Evolutionary conservation across 2,888 invertebrate species (phyloP).

Genomic region (Pandemis cinnamomeana): DNA sequence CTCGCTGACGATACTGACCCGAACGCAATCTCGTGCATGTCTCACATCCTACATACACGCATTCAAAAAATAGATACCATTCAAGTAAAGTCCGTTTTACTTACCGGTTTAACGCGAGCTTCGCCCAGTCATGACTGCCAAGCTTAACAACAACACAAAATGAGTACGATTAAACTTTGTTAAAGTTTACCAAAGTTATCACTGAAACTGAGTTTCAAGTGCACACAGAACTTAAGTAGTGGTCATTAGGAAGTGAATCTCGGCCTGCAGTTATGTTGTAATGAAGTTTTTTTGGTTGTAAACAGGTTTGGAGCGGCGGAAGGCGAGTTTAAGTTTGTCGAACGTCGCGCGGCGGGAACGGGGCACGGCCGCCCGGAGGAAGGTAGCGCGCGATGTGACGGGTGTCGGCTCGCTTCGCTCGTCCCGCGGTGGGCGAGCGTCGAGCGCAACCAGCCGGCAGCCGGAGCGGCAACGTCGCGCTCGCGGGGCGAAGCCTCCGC

Average conservation of each 20-base stretch:
- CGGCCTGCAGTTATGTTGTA: conserved; percentile 55
- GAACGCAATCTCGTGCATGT: conserved; percentile 16
- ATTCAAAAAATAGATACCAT: conserved; percentile 53
- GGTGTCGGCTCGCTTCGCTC: conserved; percentile 42
- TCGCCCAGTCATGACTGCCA: conserved; percentile 71
- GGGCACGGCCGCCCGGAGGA: conserved; percentile 63
- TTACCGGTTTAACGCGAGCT: conserved; percentile 80
- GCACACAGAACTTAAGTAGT: conserved; percentile 50
- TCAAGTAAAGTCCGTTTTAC: conserved; percentile 74
- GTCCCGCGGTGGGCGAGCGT: conserved; percentile 49
- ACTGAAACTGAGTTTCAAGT: conserved; percentile 54
- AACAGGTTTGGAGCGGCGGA: conserved; percentile 64
- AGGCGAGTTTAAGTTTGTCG: conserved; percentile 46
- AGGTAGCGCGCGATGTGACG: conserved; percentile 70
- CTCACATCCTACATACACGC: conserved; percentile 29
- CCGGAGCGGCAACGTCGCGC: conserved; percentile 69
- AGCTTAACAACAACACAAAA: conserved; percentile 64
- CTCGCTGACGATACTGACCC: background rate
- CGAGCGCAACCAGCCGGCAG: conserved; percentile 49
- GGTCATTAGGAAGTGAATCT: conserved; percentile 57
- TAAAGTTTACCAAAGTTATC: conserved; percentile 67
- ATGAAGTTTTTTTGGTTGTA: conserved; percentile 55
- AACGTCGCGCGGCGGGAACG: conserved; percentile 52
- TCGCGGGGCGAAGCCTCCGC: conserved; percentile 51
- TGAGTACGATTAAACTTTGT: conserved; percentile 60